These are phyloP conservation scores for Euwallacea fornicatus DNA, from an alignment of 1,140 invertebrate species.

Conservation along the genomic window DNA sequence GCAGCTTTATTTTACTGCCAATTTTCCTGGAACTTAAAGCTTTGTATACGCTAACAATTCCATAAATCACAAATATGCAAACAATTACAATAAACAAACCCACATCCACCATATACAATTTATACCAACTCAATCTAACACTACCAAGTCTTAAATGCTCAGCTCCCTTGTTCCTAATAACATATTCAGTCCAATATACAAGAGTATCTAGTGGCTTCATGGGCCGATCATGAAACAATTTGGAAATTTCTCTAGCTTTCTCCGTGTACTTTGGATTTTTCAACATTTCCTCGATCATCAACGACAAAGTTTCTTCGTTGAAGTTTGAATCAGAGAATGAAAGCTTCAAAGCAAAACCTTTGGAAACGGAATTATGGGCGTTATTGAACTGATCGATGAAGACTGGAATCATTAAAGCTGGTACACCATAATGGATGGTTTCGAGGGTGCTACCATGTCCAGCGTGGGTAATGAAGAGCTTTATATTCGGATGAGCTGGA, in stretches of 20 bases:
- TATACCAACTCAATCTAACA: slow-evolving; percentile 60
- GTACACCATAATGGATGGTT: slow-evolving; percentile 69
- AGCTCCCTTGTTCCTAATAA: slow-evolving; percentile 66
- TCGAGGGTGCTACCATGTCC: slow-evolving; percentile 70
- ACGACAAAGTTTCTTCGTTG: slow-evolving; percentile 36
- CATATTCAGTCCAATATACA: slow-evolving; percentile 71
- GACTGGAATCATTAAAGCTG: slow-evolving; percentile 69
- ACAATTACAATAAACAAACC: background rate
- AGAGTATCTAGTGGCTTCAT: slow-evolving; percentile 61
- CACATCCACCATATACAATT: slow-evolving; percentile 53
- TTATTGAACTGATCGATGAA: slow-evolving; percentile 66
- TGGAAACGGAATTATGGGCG: slow-evolving; percentile 53
- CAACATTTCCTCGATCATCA: slow-evolving; percentile 32
- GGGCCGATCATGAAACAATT: slow-evolving; percentile 59
- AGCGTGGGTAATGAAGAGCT: slow-evolving; percentile 41
- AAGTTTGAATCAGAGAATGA: slow-evolving; percentile 21
- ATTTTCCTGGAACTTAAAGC: too few relatives aligned
- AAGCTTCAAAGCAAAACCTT: slow-evolving; percentile 54
- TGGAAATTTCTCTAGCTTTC: slow-evolving; percentile 56
- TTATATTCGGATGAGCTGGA: slow-evolving; percentile 42
- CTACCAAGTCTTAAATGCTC: slow-evolving; percentile 63
- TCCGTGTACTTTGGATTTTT: slow-evolving; percentile 42
- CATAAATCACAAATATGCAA: background rate
- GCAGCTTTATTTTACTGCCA: too few relatives aligned
- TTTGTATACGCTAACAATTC: background rate